These are phyloP conservation scores for Polylopha cassiicola DNA, from an alignment of 2,888 invertebrate genomes.

Conservation along the genomic window DNA sequence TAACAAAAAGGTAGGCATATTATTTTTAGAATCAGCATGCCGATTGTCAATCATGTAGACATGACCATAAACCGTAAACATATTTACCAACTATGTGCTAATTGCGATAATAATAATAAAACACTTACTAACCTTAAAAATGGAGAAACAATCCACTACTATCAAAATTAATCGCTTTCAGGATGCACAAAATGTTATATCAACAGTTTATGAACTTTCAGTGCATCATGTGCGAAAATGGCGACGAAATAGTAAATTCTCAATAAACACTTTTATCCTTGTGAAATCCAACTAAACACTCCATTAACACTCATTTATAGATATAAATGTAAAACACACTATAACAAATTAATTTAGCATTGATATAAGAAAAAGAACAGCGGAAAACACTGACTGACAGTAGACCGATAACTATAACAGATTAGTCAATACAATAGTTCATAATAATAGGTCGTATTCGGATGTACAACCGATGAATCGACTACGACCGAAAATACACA, in stretches of 20 bases:
- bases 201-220: constrained; percentile 34
- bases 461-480: constrained; percentile 5
- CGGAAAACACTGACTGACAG: too few relatives aligned
- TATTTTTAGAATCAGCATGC: too few relatives aligned
- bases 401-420: too few relatives aligned
- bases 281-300: constrained; percentile 10
- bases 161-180: constrained; percentile 1
- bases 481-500: constrained; percentile 21
- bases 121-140: constrained; percentile 21
- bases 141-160: constrained; percentile 6
- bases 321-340: too few relatives aligned
- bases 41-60: too few relatives aligned
- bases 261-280: constrained; percentile 13
- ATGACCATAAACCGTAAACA: too few relatives aligned
- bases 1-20: too few relatives aligned
- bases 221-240: constrained; percentile 44
- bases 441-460: constrained; percentile 1
- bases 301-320: too few relatives aligned
- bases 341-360: too few relatives aligned
- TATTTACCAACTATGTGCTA: too few relatives aligned
- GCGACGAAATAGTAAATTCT: constrained; percentile 37
- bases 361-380: constrained; percentile 12
- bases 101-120: too few relatives aligned
- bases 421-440: constrained; percentile 12
- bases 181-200: constrained; percentile 12